Evolutionary conservation across 2,888 invertebrate genomes (phyloP).

Genomic region (Drosophila paramelanica): DNA sequence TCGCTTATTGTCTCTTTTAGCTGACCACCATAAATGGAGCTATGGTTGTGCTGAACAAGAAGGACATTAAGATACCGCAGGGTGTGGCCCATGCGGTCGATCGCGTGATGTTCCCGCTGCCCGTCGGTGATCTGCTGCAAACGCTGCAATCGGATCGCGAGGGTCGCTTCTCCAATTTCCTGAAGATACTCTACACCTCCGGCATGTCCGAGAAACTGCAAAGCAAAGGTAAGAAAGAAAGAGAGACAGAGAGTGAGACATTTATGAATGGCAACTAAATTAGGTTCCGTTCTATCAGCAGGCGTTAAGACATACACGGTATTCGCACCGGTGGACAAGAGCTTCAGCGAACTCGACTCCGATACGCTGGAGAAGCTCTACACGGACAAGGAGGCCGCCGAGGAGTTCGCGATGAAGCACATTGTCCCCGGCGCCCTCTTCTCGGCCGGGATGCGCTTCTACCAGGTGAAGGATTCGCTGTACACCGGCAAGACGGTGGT

Average conservation of each 20-base stretch:
- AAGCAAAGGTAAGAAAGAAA: constrained; percentile 81
- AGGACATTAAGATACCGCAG: constrained; percentile 93
- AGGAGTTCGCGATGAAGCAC: constrained; percentile 91
- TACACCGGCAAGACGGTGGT: constrained; percentile 91
- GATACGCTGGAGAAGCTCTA: constrained; percentile 87
- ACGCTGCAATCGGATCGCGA: constrained; percentile 94
- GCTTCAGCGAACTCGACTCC: constrained; percentile 89
- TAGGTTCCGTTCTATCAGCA: constrained; percentile 73
- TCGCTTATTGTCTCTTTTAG: constrained; percentile 75
- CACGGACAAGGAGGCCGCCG: constrained; percentile 89
- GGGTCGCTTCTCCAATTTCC: constrained; percentile 91
- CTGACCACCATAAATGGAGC: constrained; percentile 95
- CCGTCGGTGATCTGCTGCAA: constrained; percentile 93
- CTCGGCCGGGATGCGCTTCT: constrained; percentile 94
- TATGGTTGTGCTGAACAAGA: constrained; percentile 91
- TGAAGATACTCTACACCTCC: constrained; percentile 91
- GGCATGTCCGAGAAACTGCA: constrained; percentile 89
- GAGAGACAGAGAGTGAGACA: constrained; percentile 6
- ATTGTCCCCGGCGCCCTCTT: constrained; percentile 92
- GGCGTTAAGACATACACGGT: constrained; percentile 93
- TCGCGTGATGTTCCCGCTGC: constrained; percentile 94
- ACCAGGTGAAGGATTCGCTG: constrained; percentile 92
- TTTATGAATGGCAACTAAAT: background rate
- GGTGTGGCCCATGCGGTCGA: constrained; percentile 94
- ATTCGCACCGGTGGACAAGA: constrained; percentile 93